Percentiles rank a stretch among this genome's conserved stretches.
phyloP scores from a whole-genome alignment of 2,113 vertebrate genomes.

The Talpa occidentalis region DNA sequence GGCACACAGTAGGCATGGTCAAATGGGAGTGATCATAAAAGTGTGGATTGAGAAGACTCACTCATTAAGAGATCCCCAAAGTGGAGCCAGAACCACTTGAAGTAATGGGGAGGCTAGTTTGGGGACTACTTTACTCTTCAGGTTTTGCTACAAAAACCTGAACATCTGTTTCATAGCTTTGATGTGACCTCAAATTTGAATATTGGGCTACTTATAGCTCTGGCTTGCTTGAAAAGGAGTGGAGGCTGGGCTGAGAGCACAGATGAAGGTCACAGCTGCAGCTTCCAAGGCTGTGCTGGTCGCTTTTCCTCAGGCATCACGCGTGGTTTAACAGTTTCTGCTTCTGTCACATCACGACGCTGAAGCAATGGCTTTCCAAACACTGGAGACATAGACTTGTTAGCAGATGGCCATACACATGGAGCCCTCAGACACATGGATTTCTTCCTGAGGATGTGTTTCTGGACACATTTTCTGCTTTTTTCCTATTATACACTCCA shows the following conservation, averaged over 20 bases:
- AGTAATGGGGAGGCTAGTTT: no score
- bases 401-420: background rate
- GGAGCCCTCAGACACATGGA: fast-evolving
- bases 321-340: background rate
- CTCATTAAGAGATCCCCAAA: background rate
- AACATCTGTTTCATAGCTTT: background rate
- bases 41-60: background rate
- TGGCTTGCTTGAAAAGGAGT: background rate
- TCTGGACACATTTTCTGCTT: background rate
- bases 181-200: background rate
- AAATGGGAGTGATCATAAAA: background rate
- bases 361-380: background rate
- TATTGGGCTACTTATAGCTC: background rate
- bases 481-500: background rate
- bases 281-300: background rate
- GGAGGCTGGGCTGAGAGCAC: no score
- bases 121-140: background rate
- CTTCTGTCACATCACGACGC: background rate
- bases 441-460: background rate
- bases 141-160: background rate
- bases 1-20: background rate
- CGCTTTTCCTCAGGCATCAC: background rate
- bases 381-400: no score
- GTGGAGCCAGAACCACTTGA: background rate
- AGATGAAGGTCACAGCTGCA: background rate